Base-by-base conservation (phyloP, 92 coral and sea anemone species). In the Montipora capitata region DNA sequence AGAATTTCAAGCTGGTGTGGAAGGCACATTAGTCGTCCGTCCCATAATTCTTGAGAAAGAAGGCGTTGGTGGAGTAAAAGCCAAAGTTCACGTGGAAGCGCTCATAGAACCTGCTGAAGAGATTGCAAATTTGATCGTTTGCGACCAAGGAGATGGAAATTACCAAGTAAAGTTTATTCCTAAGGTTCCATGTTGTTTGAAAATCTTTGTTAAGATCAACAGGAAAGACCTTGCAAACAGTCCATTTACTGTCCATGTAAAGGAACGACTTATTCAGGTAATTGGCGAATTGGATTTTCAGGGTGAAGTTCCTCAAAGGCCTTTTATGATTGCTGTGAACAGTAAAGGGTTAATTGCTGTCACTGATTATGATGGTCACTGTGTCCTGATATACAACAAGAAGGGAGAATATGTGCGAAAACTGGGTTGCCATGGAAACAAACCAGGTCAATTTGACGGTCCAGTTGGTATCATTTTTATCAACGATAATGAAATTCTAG, bases 391-490 rank as follows among this genome's bases (percentile, higher is more conserved):
- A 43, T 15, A 7, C 45, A 44, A 44, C 7, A 44, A 2, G 40
- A 5, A 44, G 15, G 77, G 77, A 44, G 17, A 72, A 10, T 44
- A 7, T 72, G 56, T 3, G 51, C 16, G 58, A 72, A 44, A 72
- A 72, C 57, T 72, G 40, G 77, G 77, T 45, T 58, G 51, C 3
- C 2, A 41, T 12, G 84, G 84, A 58, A 40, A 64, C 45, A 43
- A 13, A 4, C 45, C 4, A 38, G 87, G 79, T 2, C 78, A 82
- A 52, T 57, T 82, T 38, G 10, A 52, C 40, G 0, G 6, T 4
- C 87, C 87, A 68, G 1, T 5, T 6, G 52, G 40, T 11, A 40
- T 81, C 58, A 61, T 43, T 66, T 82, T 68, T 35, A 1, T 72
- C 10, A 44, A 43, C 17, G 77, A 44, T 16, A 56, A 72, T 7